Conservation (phyloP, 2,888 invertebrate species). For the Papilio demoleus region DNA sequence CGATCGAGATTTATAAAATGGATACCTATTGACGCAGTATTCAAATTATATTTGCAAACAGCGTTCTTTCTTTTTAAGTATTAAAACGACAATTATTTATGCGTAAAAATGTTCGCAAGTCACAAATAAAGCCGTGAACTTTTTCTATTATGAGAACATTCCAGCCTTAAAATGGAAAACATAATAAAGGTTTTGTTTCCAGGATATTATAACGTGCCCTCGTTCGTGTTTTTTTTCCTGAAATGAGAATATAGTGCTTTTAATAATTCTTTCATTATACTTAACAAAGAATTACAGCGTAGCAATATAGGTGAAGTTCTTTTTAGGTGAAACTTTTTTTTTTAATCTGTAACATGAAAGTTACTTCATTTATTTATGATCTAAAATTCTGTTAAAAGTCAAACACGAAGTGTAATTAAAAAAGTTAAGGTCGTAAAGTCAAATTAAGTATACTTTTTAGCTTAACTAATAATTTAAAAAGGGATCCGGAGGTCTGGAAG, state of each 20-base stretch:
- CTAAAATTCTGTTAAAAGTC: no score
- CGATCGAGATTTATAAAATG: no score
- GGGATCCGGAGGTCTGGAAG: background rate
- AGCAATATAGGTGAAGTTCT: conserved; percentile 1
- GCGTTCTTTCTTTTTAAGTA: no score
- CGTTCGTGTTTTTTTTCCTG: background rate
- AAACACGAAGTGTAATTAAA: background rate
- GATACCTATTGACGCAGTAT: no score
- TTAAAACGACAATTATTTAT: no score
- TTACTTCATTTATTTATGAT: no score
- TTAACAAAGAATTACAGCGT: background rate
- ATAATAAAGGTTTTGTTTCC: conserved; percentile 26
- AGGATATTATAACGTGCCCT: conserved; percentile 4
- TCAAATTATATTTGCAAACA: no score
- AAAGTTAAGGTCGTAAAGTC: background rate
- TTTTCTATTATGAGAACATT: conserved; percentile 16
- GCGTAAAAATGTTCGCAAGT: background rate
- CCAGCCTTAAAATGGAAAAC: conserved; percentile 17
- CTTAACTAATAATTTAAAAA: conserved; percentile 12
- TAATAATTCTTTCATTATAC: background rate
- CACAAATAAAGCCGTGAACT: background rate
- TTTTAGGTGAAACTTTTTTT: background rate
- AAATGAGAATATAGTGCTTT: conserved; percentile 2
- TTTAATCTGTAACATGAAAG: no score
- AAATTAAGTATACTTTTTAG: background rate